Evolutionary conservation across 2,797 vertebrate genomes (phyloP), one percentile per base, ranked within the genome.

Genomic region (Picus viridis): DNA sequence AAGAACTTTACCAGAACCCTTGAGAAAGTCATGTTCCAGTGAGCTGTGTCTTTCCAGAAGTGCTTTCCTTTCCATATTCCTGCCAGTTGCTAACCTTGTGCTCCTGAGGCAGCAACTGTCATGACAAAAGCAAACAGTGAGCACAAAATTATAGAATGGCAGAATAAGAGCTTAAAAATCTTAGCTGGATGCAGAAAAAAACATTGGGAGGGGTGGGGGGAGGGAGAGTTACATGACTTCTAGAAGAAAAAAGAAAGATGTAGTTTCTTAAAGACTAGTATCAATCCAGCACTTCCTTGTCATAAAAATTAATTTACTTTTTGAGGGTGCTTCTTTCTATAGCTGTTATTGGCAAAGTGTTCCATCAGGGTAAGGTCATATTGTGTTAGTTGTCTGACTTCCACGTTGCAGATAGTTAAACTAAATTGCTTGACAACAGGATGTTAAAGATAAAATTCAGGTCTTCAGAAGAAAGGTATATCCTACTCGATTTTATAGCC

Each of bases 121-220:
- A 65, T 65, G 62, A 47, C 29, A 77, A 67, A 72, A 54, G 7
- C 16, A 54, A 23, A 32, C 5, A 41, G 26, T 18, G 20, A 90
- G 58, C 11, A 34, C 7, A 78, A 64, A 34, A 30, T 61, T 23
- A 51, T 51, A 51, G 23, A 51, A 54, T 54, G 2, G 49, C 39
- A 61, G 15, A 15, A 26, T 63, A 43, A 0, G 0, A 71, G 24
- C 17, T 77, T 43, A 41, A 81, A 86, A 72, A 9, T 17, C 10
- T 71, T 39, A 32, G 26, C 5, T 22, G 12, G 7, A 73, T 16
- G 20, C 5, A 34, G 54, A 70, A 73, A 15, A 73, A 77, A 88
- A 47, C 0, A 0, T 13, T 11, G 3, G 64, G 30, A 22, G 10
- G 53, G 84, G 39, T 59, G 41, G 15, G 41, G 15, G 3, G 64